Evolutionary conservation across 2,113 vertebrate genomes (phyloP), one percentile per base, ranked within the genome.

Genomic region (Vicugna pacos): DNA sequence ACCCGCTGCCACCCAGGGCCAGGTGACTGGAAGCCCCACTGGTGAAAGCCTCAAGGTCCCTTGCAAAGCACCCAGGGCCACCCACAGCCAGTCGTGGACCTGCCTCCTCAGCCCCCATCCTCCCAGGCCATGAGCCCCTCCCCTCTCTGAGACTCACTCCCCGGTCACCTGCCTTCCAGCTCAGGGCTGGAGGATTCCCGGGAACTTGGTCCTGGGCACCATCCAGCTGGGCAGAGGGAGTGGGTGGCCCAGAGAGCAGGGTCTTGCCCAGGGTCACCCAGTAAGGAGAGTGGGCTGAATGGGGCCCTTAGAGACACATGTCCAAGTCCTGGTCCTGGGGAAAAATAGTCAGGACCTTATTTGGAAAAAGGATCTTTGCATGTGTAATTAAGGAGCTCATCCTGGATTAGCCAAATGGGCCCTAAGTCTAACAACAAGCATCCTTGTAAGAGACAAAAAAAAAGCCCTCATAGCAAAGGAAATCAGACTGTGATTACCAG

Each of bases 131-230:
- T 0, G 8, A n/a, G 10, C 26, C 69, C 22, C n/a, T 6, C 20
- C 50, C 10, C 8, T 54, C 58, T 42, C 48, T 12, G 26, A 69
- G 54, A 14, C 75, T 28, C 62, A 16, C 20, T n/a, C 58, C 17
- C 6, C 3, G 38, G 54, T 13, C 8, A 22, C 24, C 8, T 9
- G 22, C 73, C 60, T 79, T 60, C 80, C 9, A 6, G 64, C 24
- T 28, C 19, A 35, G 54, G 26, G 52, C 22, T 7, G 0, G 0
- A 73, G 64, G 62, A 52, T 1, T 60, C 52, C 64, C 0, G 0
- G 50, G 38, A 73, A 17, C 35, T 81, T 9, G 0, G 73, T 35
- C 52, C 56, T 60, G 35, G 42, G 42, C 15, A 1, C 73, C 67
- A 42, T 15, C n/a, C 7, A 14, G 35, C 12, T 30, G 16, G 42